These are phyloP conservation scores for Muscidifurax raptorellus DNA, from an alignment of 1,140 invertebrate genomes.

Conservation along the genomic window DNA sequence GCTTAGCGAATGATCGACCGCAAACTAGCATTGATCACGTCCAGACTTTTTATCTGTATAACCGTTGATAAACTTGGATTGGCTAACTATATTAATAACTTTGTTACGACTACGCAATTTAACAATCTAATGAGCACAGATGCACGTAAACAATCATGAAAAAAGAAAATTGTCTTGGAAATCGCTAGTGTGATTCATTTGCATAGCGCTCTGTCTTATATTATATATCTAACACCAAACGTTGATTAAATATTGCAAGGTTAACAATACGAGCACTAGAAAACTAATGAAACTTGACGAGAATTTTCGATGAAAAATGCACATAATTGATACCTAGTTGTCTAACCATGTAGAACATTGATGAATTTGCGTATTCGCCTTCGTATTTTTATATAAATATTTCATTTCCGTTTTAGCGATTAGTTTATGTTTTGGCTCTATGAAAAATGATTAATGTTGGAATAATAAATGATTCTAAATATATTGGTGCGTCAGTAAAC, in stretches of 20 bases:
- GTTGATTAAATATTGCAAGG: not conserved
- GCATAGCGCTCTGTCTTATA: not conserved
- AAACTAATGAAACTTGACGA: not conserved
- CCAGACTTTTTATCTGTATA: not conserved
- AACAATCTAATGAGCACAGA: not conserved
- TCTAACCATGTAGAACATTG: not conserved
- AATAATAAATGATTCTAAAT: conserved; percentile 2
- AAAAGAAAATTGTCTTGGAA: not conserved
- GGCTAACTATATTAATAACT: not conserved
- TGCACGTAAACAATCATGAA: not conserved
- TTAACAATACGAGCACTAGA: not conserved
- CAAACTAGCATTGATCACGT: not conserved
- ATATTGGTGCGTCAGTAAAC: not conserved
- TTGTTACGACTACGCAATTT: not conserved
- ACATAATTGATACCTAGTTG: not conserved
- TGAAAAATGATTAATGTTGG: not conserved
- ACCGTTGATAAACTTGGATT: too few relatives aligned
- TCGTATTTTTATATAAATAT: not conserved
- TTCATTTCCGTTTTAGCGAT: not conserved
- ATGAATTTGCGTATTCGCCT: not conserved
- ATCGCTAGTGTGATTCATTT: not conserved
- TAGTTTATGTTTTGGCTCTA: not conserved
- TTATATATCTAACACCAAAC: not conserved
- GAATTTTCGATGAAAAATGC: not conserved
- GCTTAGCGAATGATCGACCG: not conserved